A percentile compares a stretch with the other conserved stretches of the same genome.
phyloP scores from a whole-genome alignment of 2,113 vertebrate genomes.

The Percina caprodes region DNA sequence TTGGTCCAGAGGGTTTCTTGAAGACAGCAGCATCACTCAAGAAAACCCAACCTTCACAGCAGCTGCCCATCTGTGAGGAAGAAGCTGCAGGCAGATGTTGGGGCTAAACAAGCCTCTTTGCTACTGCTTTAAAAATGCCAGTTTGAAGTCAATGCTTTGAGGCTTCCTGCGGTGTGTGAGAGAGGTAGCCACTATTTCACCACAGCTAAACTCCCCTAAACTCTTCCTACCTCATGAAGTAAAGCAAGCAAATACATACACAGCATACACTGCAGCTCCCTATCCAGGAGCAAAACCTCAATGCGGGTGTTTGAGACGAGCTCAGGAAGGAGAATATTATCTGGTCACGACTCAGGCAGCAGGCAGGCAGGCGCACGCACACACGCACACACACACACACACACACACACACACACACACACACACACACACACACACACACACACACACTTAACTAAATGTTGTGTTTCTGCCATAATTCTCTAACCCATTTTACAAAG shows the following conservation, averaged over 20 bases:
- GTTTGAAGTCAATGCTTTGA: conserved; percentile 18
- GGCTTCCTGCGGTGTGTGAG: conserved; percentile 31
- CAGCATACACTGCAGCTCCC: conserved; percentile 27
- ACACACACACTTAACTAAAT: not conserved
- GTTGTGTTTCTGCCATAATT: conserved; percentile 25
- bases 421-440: not conserved
- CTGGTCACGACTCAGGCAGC: conserved; percentile 72
- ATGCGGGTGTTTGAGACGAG: conserved; percentile 65
- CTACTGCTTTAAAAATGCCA: conserved; percentile 6
- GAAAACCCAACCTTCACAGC: conserved; percentile 15
- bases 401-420: conserved; percentile 13
- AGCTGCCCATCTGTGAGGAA: conserved; percentile 36
- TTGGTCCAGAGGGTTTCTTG: not conserved
- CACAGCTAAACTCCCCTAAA: not conserved
- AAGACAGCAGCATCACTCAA: not conserved
- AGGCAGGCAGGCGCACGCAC: not conserved
- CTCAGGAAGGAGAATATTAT: conserved; percentile 51
- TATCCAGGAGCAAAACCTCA: conserved; percentile 29
- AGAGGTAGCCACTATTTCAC: not conserved
- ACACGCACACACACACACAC: conserved; percentile 10
- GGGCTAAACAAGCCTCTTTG: conserved; percentile 26
- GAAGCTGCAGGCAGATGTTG: conserved; percentile 26
- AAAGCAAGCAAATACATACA: conserved; percentile 23
- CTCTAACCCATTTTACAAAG: conserved; percentile 30
- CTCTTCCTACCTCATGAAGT: not conserved